Conservation (phyloP, 1,140 invertebrate species). For the Anoplolepis gracilipes region DNA sequence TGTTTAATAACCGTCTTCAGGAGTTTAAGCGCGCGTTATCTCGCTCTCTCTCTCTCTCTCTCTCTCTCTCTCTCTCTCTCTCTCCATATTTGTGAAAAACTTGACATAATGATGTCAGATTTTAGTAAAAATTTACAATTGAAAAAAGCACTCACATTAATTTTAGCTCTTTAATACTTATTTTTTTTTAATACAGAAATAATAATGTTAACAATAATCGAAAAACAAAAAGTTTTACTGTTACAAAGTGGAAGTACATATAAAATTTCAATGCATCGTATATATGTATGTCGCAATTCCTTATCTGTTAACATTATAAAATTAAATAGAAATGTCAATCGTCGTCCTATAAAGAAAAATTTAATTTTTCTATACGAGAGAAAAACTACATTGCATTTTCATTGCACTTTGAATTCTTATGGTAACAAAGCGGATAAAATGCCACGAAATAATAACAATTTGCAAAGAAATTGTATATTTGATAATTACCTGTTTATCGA, state of each 20-base stretch:
- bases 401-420: not conserved
- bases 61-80: too few species aligned
- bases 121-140: not conserved
- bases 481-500: conserved; percentile 33
- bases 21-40: too few species aligned
- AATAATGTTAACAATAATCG: not conserved
- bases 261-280: too few species aligned
- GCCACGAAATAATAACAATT: conserved; percentile 7
- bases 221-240: not conserved
- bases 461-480: not conserved
- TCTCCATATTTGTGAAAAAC: conserved; percentile 11
- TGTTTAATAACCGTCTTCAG: conserved; percentile 45
- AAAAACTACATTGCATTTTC: conserved; percentile 19
- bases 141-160: not conserved
- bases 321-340: conserved; percentile 29
- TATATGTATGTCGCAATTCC: not conserved
- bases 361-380: conserved; percentile 25
- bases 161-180: not conserved
- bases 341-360: not conserved
- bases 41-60: too few species aligned
- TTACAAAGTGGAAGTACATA: too few species aligned
- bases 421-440: conserved; percentile 22
- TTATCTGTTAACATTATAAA: not conserved
- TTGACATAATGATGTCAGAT: not conserved
- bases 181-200: not conserved